Base-by-base conservation (phyloP, 2,113 vertebrate genomes). In the Apeltes quadracus region DNA sequence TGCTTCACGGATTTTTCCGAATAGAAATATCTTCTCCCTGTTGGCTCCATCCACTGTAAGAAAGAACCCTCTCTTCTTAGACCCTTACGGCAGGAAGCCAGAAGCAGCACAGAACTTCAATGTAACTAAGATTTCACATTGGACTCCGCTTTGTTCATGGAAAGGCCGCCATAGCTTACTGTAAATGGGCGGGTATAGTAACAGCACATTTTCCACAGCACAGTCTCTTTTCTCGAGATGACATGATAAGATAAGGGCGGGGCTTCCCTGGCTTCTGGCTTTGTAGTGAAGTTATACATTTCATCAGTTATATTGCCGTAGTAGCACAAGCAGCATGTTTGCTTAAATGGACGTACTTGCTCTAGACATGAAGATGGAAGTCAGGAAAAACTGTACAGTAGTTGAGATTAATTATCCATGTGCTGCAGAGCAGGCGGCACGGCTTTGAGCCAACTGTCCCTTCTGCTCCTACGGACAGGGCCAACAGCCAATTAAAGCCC, bases 401-500 rank as follows among this genome's bases (percentile, higher is more conserved):
- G 69, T 66, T 78, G 51, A 88, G 83, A 88, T 87, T 87, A 88
- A 89, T 75, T 75, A 79, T 77, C 77, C 81, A 82, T 88, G 89
- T 84, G 87, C 83, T 84, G 84, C 79, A 73, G 85, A 89, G 80
- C 87, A 84, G 84, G 88, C 77, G 61, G 75, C 61, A 20, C 36
- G 75, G 87, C 89, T 79, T 25, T 2, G 54, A 79, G 87, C 89
- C 91, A 92, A 71, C 29, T 48, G 78, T 69, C 83, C 89, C 85
- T 89, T 89, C 87, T 90, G 88, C 78, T 86, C 69, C 67, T 72
- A 67, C 4, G 12, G 78, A 82, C 78, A 65, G 39, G 83, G 86
- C 87, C 86, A 86, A 61, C 70, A 84, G 84, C 89, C 88, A 90
- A 87, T 92, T 88, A 88, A 84, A 83, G 78, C 57, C 43, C 80